Conservation (phyloP, 1,140 invertebrate species). For the Calephelis virginiensis region DNA sequence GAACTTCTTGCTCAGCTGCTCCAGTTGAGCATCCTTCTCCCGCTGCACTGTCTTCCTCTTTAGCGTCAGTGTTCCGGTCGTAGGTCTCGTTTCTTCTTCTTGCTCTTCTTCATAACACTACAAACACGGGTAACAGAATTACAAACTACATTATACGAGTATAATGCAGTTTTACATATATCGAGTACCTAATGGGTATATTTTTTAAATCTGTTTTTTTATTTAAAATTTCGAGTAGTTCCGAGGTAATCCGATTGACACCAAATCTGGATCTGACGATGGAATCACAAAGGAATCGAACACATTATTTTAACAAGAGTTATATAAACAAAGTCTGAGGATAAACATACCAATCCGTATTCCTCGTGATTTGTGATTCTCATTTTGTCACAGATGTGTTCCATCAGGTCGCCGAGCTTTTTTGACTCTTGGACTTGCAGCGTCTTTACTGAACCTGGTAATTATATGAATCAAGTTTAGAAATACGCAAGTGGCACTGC, state of each 20-base stretch:
- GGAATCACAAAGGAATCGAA: too few species aligned
- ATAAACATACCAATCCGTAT: slow-evolving; percentile 87
- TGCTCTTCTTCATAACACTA: slow-evolving; percentile 91
- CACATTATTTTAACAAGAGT: too few species aligned
- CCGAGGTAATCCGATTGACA: too few species aligned
- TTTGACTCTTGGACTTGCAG: slow-evolving; percentile 98
- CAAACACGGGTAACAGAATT: not conserved
- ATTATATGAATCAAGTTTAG: not conserved
- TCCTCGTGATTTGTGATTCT: slow-evolving; percentile 99
- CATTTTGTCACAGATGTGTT: slow-evolving; percentile 98
- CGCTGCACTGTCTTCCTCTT: slow-evolving; percentile 86
- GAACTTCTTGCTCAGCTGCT: slow-evolving; percentile 96
- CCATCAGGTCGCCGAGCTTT: slow-evolving; percentile 96
- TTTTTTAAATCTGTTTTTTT: too few species aligned
- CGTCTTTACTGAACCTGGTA: slow-evolving; percentile 91
- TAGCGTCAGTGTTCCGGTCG: slow-evolving; percentile 90
- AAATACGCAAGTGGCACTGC: not conserved
- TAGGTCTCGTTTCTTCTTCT: slow-evolving; percentile 80
- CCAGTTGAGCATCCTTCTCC: slow-evolving; percentile 95
- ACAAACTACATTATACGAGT: too few species aligned
- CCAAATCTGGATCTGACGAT: too few species aligned
- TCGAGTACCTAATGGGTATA: too few species aligned
- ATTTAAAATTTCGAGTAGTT: too few species aligned
- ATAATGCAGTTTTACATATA: too few species aligned
- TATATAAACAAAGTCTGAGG: not conserved